Evolutionary conservation across 2,888 invertebrate genomes (phyloP), one percentile per base, ranked within the genome.

Genomic region (Drosophila histrio): DNA sequence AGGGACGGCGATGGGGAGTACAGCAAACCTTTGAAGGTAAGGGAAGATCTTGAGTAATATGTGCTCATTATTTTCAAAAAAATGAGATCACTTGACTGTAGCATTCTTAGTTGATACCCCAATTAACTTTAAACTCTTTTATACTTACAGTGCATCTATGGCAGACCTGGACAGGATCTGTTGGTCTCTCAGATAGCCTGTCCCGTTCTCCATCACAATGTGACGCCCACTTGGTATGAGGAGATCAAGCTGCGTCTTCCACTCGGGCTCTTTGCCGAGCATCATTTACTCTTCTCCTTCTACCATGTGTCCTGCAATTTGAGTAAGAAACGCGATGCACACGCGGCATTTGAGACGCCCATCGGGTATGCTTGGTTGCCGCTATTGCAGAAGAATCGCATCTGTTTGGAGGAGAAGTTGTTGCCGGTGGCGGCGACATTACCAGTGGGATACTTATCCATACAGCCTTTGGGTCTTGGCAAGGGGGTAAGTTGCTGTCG

Each of bases 311-410:
- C 98, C 66, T 98, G 99, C 90, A 96, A 97, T 92, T 94, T 96
- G 73, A 94, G 96, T 50, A 96, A 96, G 91, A 96, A 96, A 89
- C 94, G 95, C 54, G 96, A 96, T 75, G 94, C 95, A 28, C 94
- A 95, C 62, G 94, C 96, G 13, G 72, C 90, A 2, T 92, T 91
- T 36, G 97, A 97, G 91, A 96, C 94, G 73, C 95, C 97, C 82
- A 96, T 99, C 54, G 99, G 99, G 67, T 98, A 97, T 91, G 95
- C 98, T 0, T 99, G 99, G 99, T 92, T 97, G 65, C 97, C 98
- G 1, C 92, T 99, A 38, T 92, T 98, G 52, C 93, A 94, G 73
- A 97, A 96, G 92, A 97, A 96, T 84, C 96, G 96, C 91, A 93
- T 98, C 72, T 94, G 95, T 61, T 95, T 96, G 54, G 98, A 98